Evolutionary conservation across 2,113 vertebrate genomes (phyloP).

Genomic region (Cyprinodon tularosa): DNA sequence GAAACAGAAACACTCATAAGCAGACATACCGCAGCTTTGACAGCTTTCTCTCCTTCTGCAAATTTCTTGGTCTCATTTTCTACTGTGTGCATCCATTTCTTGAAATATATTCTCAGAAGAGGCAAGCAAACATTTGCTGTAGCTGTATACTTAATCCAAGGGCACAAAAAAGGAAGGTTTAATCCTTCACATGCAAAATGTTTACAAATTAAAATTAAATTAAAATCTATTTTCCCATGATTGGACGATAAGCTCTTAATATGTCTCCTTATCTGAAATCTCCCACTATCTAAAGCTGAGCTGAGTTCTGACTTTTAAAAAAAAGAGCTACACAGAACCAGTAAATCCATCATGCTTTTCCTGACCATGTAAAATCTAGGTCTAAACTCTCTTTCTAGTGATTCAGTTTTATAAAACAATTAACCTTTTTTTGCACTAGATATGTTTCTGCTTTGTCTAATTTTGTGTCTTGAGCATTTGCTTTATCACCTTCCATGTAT

Average conservation of each 20-base stretch:
- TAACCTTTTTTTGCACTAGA: background rate
- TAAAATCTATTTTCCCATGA: background rate
- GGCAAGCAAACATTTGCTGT: background rate
- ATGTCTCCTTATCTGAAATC: background rate
- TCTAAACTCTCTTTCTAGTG: background rate
- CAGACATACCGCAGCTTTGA: conserved; percentile 10
- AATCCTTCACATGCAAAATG: background rate
- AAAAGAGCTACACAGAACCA: background rate
- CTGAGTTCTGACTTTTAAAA: background rate
- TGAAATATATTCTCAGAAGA: background rate
- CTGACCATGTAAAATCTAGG: too few species aligned
- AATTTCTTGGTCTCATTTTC: background rate
- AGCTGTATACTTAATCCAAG: background rate
- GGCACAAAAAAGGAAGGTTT: background rate
- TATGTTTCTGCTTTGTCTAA: too few species aligned
- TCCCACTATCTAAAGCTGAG: background rate
- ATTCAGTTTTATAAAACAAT: background rate
- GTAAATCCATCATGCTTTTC: background rate
- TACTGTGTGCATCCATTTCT: background rate
- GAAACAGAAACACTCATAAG: conserved; percentile 35
- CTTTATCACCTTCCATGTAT: background rate
- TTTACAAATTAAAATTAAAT: background rate
- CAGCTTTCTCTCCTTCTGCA: background rate
- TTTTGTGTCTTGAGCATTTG: background rate
- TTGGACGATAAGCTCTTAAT: background rate